Evolutionary conservation across 2,113 vertebrate species (phyloP).

Genomic region (Hystrix cristata): DNA sequence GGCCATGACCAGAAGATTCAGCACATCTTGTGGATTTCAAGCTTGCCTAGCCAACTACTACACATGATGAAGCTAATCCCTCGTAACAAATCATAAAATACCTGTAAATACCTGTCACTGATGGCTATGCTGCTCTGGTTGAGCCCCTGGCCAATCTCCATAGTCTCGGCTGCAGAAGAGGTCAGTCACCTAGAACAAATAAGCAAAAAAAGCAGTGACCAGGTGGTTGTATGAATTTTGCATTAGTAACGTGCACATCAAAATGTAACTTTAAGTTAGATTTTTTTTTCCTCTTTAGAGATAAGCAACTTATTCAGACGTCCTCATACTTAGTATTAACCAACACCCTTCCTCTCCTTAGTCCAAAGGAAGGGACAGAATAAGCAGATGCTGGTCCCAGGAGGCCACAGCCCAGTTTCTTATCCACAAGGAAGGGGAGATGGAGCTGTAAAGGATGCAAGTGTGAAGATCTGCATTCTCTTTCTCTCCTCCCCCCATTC

Average conservation of each 20-base stretch:
- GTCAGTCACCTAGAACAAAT: background rate
- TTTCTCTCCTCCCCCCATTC: background rate
- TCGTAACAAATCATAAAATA: background rate
- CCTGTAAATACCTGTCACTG: background rate
- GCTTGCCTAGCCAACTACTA: background rate
- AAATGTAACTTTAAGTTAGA: background rate
- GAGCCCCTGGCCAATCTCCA: background rate
- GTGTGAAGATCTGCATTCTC: background rate
- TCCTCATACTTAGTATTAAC: background rate
- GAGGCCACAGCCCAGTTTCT: background rate
- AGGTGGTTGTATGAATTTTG: background rate
- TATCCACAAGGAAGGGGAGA: background rate
- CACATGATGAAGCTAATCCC: background rate
- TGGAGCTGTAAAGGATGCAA: background rate
- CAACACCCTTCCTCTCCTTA: background rate
- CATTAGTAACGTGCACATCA: background rate
- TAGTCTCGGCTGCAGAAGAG: background rate
- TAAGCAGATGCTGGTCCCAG: background rate
- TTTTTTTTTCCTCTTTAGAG: background rate
- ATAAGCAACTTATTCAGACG: background rate
- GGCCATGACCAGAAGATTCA: rapidly evolving
- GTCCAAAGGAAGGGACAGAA: background rate
- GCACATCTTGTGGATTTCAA: background rate
- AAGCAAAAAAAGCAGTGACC: background rate
- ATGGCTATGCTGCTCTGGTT: background rate